phyloP scores from a whole-genome alignment of 2,888 invertebrate genomes.

The Augiades crinisus region DNA sequence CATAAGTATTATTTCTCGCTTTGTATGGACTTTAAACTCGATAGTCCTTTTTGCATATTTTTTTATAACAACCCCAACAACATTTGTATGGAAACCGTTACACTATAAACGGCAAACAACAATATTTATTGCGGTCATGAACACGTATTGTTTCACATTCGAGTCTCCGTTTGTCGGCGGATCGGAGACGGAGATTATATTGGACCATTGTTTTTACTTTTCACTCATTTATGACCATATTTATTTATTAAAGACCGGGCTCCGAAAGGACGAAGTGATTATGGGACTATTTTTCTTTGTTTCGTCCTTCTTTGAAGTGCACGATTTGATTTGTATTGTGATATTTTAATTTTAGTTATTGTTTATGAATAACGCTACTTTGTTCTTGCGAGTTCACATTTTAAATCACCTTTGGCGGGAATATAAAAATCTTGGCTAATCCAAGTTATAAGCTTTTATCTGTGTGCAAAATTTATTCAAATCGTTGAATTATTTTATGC shows the following conservation, averaged over 20 bases:
- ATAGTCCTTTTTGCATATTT: too few relatives aligned
- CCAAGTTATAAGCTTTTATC: too few relatives aligned
- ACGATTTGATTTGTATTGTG: neutral
- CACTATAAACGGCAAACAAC: slow-evolving; percentile 37
- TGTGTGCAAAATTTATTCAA: too few relatives aligned
- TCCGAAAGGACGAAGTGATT: neutral
- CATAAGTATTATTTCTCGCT: too few relatives aligned
- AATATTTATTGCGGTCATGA: slow-evolving; percentile 55
- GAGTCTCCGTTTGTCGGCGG: slow-evolving; percentile 29
- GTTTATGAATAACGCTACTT: too few relatives aligned
- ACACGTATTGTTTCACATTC: slow-evolving; percentile 32
- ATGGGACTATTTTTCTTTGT: neutral
- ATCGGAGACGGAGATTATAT: neutral
- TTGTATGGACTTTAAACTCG: too few relatives aligned
- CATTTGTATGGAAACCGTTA: too few relatives aligned
- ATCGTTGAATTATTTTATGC: too few relatives aligned
- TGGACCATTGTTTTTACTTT: slow-evolving; percentile 1
- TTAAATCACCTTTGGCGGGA: too few relatives aligned
- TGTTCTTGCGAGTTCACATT: too few relatives aligned
- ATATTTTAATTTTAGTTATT: neutral
- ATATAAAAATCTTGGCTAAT: too few relatives aligned
- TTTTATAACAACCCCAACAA: too few relatives aligned
- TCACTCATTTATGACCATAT: neutral
- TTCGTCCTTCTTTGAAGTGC: neutral
- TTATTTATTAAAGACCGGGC: neutral